These are phyloP conservation scores for Osmerus eperlanus DNA, from an alignment of 2,113 vertebrate species.

Conservation along the genomic window DNA sequence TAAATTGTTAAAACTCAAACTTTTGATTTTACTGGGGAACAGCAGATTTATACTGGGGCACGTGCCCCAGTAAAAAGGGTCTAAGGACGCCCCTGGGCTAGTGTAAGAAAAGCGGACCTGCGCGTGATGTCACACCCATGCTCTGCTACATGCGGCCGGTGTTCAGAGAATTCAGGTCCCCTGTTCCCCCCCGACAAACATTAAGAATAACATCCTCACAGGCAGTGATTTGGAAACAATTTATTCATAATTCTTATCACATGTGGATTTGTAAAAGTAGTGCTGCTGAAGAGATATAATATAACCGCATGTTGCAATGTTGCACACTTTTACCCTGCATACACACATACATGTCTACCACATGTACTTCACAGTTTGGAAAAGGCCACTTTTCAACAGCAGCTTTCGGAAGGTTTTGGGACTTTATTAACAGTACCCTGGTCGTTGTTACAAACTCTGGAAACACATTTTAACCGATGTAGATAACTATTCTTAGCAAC, in stretches of 20 bases:
- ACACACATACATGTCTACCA: slow-evolving; percentile 4
- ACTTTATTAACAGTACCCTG: neutral
- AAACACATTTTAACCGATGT: neutral
- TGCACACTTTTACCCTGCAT: slow-evolving; percentile 2
- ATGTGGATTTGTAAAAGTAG: slow-evolving; percentile 4
- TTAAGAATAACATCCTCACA: slow-evolving; percentile 5
- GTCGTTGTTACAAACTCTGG: neutral
- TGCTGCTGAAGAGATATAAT: slow-evolving; percentile 5
- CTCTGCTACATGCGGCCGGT: no score
- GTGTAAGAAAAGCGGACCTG: no score
- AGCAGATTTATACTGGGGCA: no score
- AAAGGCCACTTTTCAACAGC: slow-evolving; percentile 17
- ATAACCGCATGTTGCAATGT: slow-evolving; percentile 5
- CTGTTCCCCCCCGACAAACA: neutral
- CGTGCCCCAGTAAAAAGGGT: no score
- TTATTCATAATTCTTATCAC: slow-evolving; percentile 18
- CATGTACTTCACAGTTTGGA: slow-evolving; percentile 11
- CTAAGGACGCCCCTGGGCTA: no score
- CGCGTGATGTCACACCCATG: no score
- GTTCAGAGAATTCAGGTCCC: neutral
- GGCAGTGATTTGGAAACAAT: slow-evolving; percentile 23
- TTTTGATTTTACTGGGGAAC: no score
- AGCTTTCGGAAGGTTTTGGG: neutral
- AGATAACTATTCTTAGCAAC: neutral
- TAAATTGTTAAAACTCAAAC: no score